phyloP scores from a whole-genome alignment of 2,797 vertebrate genomes.

The Uromys caudimaculatus region DNA sequence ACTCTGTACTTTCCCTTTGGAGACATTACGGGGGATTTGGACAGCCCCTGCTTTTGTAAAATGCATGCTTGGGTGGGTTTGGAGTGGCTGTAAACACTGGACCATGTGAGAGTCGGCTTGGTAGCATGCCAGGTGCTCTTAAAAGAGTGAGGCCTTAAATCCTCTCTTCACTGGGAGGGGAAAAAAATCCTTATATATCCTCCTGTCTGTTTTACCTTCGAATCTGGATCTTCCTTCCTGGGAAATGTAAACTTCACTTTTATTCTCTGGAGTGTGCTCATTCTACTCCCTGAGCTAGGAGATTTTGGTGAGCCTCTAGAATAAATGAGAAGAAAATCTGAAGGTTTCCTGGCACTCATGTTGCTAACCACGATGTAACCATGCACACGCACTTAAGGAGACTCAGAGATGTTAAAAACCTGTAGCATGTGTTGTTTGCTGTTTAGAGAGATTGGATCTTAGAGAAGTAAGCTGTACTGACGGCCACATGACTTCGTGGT shows the following conservation, averaged over 20 bases:
- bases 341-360: not conserved
- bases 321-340: constrained; percentile 25
- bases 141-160: constrained; percentile 18
- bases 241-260: constrained; percentile 26
- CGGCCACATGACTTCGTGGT: not conserved
- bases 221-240: constrained; percentile 35
- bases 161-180: not conserved
- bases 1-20: constrained; percentile 69
- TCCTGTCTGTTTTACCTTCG: constrained; percentile 3
- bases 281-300: constrained; percentile 44
- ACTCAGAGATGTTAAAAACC: not conserved
- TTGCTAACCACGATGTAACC: not conserved
- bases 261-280: constrained; percentile 35
- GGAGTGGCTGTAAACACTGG: constrained; percentile 37
- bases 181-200: not conserved
- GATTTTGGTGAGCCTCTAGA: constrained; percentile 54
- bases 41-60: constrained; percentile 80
- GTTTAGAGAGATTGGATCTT: not conserved
- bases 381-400: not conserved
- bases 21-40: constrained; percentile 74
- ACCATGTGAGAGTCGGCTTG: constrained; percentile 55
- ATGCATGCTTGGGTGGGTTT: constrained; percentile 78
- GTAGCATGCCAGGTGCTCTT: constrained; percentile 58
- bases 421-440: not conserved
- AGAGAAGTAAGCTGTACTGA: not conserved